phyloP scores from a whole-genome alignment of 1,140 invertebrate genomes.

The Cotesia chilonis region DNA sequence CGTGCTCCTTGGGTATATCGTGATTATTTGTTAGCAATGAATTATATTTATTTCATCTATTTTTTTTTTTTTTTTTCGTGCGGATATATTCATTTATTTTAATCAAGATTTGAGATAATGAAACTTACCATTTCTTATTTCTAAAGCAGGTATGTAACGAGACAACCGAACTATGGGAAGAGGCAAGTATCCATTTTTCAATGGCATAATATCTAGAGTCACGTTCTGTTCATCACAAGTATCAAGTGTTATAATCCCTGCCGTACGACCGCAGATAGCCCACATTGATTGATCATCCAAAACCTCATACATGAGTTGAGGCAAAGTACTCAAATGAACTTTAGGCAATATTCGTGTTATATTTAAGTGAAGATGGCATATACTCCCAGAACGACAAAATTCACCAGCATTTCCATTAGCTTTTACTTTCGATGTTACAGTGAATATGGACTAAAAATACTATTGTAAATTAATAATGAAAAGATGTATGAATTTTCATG shows the following conservation, averaged over 20 bases:
- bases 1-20: no score
- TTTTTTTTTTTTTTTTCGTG: not conserved
- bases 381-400: slow-evolving; percentile 86
- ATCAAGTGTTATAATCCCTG: slow-evolving; percentile 85
- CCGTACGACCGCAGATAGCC: slow-evolving; percentile 89
- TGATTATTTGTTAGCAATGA: no score
- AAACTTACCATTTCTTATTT: slow-evolving; percentile 70
- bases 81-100: not conserved
- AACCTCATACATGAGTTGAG: slow-evolving; percentile 89
- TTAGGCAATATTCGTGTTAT: slow-evolving; percentile 69
- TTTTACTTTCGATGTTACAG: slow-evolving; percentile 82
- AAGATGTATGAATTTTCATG: not conserved
- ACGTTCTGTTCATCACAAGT: slow-evolving; percentile 76
- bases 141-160: slow-evolving; percentile 87
- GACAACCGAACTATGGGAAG: slow-evolving; percentile 88
- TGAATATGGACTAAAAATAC: slow-evolving; percentile 79
- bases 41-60: no score
- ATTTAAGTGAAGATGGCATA: slow-evolving; percentile 84
- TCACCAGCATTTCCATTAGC: slow-evolving; percentile 83
- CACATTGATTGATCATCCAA: slow-evolving; percentile 90
- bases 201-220: slow-evolving; percentile 88
- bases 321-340: slow-evolving; percentile 66
- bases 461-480: not conserved
- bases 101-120: not conserved
- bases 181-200: slow-evolving; percentile 87